phyloP scores from a whole-genome alignment of 2,797 vertebrate genomes.

The Chelon auratus region DNA sequence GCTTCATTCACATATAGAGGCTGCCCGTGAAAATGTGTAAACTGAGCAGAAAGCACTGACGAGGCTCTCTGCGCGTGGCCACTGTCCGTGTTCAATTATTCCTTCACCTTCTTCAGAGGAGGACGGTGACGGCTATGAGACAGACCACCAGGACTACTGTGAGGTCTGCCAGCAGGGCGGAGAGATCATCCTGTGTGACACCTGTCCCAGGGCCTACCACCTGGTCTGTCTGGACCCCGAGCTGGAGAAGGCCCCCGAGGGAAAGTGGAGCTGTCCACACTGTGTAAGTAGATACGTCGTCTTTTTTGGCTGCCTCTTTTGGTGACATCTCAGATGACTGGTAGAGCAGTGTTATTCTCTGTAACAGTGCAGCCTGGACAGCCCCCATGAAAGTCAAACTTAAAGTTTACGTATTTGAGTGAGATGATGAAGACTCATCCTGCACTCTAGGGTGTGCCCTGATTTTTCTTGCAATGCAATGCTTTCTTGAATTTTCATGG shows the following conservation, averaged over 20 bases:
- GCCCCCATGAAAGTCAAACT: too few species aligned
- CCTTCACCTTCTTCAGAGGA: conserved; percentile 83
- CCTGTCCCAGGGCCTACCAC: conserved; percentile 97
- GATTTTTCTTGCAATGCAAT: too few species aligned
- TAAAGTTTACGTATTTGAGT: too few species aligned
- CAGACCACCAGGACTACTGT: conserved; percentile 99
- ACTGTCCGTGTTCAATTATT: background rate
- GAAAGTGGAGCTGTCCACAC: conserved; percentile 99
- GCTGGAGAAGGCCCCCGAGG: conserved; percentile 97
- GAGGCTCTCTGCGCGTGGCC: background rate
- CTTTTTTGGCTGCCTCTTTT: background rate
- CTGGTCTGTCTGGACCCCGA: conserved; percentile 97
- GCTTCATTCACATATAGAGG: background rate
- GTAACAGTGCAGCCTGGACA: background rate
- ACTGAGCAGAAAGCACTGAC: background rate
- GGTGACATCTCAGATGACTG: background rate
- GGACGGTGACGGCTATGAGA: conserved; percentile 97
- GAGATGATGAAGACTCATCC: too few species aligned
- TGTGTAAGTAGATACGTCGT: conserved; percentile 87
- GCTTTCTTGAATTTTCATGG: too few species aligned
- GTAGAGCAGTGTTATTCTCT: background rate
- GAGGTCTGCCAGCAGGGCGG: conserved; percentile 99
- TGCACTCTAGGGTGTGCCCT: too few species aligned
- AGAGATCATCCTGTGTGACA: conserved; percentile 98
- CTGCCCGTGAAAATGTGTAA: background rate